phyloP scores from a whole-genome alignment of 2,113 vertebrate species.

The Pelecanus crispus region DNA sequence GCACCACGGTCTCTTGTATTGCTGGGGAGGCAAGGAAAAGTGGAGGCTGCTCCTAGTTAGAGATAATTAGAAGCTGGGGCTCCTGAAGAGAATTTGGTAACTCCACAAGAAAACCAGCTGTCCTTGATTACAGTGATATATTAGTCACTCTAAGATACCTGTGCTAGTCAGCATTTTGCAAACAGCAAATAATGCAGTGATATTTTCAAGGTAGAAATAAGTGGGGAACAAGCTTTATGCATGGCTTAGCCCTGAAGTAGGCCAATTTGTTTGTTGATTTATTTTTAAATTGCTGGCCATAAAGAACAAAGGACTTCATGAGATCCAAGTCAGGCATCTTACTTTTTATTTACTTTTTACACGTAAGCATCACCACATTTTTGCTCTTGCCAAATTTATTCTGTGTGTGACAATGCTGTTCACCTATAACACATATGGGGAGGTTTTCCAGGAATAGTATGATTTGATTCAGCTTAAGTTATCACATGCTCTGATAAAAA shows the following conservation, averaged over 20 bases:
- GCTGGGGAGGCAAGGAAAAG: slow-evolving; percentile 15
- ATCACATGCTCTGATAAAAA: neutral
- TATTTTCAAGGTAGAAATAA: slow-evolving; percentile 17
- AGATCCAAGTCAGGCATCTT: neutral
- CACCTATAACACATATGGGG: neutral
- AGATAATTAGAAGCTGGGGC: slow-evolving; percentile 48
- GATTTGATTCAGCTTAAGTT: neutral
- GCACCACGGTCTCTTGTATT: neutral
- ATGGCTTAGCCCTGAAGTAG: neutral
- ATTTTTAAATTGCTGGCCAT: neutral
- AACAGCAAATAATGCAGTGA: neutral
- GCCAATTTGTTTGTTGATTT: neutral
- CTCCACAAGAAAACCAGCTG: slow-evolving; percentile 45
- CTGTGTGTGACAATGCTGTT: neutral
- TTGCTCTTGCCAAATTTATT: neutral
- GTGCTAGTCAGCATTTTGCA: slow-evolving; percentile 4
- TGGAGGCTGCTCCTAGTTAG: slow-evolving; percentile 47
- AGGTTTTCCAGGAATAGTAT: neutral
- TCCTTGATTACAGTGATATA: slow-evolving; percentile 39
- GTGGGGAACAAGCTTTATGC: neutral
- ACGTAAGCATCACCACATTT: neutral
- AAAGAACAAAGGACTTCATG: neutral
- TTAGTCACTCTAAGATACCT: neutral
- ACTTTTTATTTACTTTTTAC: neutral
- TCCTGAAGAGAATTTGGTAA: slow-evolving; percentile 54